Conservation (phyloP, 1,140 invertebrate genomes). For the Cotesia typhae region DNA sequence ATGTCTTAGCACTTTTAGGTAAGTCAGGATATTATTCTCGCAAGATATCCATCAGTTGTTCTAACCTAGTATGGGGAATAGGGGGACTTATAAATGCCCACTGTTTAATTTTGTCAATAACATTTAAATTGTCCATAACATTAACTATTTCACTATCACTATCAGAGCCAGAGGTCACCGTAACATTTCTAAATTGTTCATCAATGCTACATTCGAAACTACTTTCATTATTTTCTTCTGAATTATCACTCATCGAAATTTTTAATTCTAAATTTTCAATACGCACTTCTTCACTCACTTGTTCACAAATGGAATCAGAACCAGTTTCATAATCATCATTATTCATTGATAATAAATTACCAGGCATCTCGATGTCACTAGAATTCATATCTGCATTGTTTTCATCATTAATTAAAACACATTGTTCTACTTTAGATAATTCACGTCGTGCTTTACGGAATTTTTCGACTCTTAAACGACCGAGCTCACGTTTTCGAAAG, state of each 20-base stretch:
- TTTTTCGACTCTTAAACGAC: neutral
- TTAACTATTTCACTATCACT: constrained; percentile 1
- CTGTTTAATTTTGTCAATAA: constrained; percentile 35
- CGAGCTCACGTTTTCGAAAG: constrained; percentile 8
- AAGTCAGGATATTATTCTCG: constrained; percentile 31
- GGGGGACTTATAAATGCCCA: constrained; percentile 34
- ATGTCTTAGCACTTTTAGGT: constrained; percentile 23
- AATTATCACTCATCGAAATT: neutral
- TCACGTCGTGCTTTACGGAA: neutral
- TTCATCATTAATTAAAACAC: neutral
- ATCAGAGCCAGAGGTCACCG: neutral
- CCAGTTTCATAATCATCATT: neutral
- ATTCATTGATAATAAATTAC: neutral
- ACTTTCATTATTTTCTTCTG: neutral
- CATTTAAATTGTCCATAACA: constrained; percentile 15
- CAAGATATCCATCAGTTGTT: constrained; percentile 39
- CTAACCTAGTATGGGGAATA: constrained; percentile 37
- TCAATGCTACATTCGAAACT: neutral
- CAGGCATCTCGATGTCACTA: neutral
- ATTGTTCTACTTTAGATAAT: constrained; percentile 1
- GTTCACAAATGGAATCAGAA: neutral
- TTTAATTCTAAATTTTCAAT: neutral
- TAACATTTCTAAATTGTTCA: constrained; percentile 1
- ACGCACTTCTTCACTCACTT: neutral
- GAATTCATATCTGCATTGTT: neutral